A percentile compares a stretch with the other conserved stretches of the same genome.
Evolutionary conservation across 2,113 vertebrate genomes (phyloP).

Genomic region (Macrotis lagotis): DNA sequence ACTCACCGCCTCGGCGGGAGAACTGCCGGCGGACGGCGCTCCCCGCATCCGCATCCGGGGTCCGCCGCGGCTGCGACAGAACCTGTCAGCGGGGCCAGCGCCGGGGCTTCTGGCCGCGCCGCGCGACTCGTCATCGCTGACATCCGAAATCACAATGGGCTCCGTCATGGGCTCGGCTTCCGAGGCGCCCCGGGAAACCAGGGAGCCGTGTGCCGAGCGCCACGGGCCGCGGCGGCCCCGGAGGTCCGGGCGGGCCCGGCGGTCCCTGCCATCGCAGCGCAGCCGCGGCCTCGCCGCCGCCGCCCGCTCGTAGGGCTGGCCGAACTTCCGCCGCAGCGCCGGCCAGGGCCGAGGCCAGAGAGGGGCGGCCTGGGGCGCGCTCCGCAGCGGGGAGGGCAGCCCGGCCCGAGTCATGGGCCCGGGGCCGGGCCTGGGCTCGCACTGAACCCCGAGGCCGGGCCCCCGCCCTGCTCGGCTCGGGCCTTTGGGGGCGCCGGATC

Average conservation of each 20-base stretch:
- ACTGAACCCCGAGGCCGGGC: neutral
- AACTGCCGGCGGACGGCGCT: too few species aligned
- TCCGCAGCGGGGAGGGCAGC: neutral
- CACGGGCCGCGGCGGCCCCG: neutral
- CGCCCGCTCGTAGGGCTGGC: neutral
- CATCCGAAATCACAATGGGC: constrained; percentile 71
- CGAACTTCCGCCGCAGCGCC: neutral
- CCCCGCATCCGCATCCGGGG: too few species aligned
- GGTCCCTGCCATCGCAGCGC: neutral
- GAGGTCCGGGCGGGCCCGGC: neutral
- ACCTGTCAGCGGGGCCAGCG: too few species aligned
- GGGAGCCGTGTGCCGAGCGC: neutral
- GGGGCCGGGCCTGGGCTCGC: neutral
- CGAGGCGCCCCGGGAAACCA: neutral
- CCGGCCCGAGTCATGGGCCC: neutral
- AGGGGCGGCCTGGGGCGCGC: neutral
- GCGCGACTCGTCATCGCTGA: constrained; percentile 73
- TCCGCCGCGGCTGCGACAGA: too few species aligned
- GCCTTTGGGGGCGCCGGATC: fast-evolving
- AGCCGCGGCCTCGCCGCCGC: neutral
- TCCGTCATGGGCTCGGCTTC: constrained; percentile 64
- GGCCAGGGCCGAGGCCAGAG: fast-evolving
- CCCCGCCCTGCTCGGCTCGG: fast-evolving
- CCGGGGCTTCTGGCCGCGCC: constrained; percentile 32
- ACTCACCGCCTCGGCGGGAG: too few species aligned